These are phyloP conservation scores for Lordiphosa fenestrarum DNA, from an alignment of 2,888 invertebrate genomes.

Conservation along the genomic window DNA sequence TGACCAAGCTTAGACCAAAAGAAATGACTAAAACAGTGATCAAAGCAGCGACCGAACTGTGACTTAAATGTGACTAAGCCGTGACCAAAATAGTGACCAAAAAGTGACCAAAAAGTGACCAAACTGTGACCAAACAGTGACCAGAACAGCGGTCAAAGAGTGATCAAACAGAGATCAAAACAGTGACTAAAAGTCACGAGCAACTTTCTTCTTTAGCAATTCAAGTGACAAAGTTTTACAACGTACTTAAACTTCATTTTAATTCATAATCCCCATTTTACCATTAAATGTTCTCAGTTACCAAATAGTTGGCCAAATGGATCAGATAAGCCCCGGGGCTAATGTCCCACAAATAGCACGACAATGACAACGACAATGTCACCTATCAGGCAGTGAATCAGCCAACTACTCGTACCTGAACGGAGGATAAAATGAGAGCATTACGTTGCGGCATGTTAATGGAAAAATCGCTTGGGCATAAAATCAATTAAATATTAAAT, in stretches of 20 bases:
- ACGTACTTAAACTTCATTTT: slow-evolving; percentile 14
- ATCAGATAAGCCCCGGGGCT: slow-evolving; percentile 47
- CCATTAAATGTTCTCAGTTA: slow-evolving; percentile 9
- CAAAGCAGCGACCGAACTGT: too few species aligned
- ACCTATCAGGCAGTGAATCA: slow-evolving; percentile 33
- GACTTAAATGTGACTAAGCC: too few species aligned
- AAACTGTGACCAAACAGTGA: too few species aligned
- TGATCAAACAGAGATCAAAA: too few species aligned
- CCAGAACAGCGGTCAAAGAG: too few species aligned
- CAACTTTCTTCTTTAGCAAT: too few species aligned
- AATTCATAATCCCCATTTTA: not conserved
- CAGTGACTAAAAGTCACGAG: too few species aligned
- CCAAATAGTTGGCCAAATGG: slow-evolving; percentile 30
- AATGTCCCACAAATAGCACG: slow-evolving; percentile 17
- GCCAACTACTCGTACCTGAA: slow-evolving; percentile 7
- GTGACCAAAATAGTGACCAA: too few species aligned
- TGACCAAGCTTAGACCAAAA: too few species aligned
- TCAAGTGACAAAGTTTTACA: too few species aligned
- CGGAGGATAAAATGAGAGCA: slow-evolving; percentile 9
- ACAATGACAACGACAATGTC: slow-evolving; percentile 10
- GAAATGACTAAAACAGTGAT: too few species aligned
- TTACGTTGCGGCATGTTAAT: slow-evolving; percentile 40
- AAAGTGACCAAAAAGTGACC: too few species aligned
- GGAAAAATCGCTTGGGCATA: slow-evolving; percentile 54
- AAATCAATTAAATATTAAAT: slow-evolving; percentile 74